Evolutionary conservation across 2,113 vertebrate genomes (phyloP).

Genomic region (Coracopsis vasa): DNA sequence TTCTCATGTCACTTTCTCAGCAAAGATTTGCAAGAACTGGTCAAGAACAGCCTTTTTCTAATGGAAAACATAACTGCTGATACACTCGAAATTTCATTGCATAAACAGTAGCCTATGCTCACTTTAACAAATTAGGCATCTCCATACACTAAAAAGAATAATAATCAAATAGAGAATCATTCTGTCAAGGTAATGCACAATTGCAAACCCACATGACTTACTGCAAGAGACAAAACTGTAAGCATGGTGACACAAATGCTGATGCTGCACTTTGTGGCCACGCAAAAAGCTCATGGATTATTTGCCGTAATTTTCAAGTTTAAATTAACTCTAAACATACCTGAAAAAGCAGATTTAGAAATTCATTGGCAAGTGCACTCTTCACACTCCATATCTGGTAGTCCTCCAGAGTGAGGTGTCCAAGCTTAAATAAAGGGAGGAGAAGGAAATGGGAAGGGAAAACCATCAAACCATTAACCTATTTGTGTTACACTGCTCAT

Average conservation of each 20-base stretch:
- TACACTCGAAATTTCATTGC: not conserved
- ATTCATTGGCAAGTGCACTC: conserved; percentile 95
- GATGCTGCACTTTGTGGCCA: not conserved
- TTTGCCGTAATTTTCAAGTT: not conserved
- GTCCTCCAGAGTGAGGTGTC: conserved; percentile 94
- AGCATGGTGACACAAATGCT: not conserved
- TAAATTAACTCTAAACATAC: conserved; percentile 65
- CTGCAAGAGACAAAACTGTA: not conserved
- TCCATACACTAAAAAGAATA: not conserved
- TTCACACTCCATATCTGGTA: conserved; percentile 99
- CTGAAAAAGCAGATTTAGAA: conserved; percentile 98
- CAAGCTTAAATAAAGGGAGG: conserved; percentile 74
- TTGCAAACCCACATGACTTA: not conserved
- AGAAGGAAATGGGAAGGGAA: not conserved
- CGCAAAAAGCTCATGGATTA: not conserved
- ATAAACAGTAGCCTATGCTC: not conserved
- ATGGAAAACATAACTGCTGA: not conserved
- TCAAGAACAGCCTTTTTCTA: not conserved
- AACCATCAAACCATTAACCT: not conserved
- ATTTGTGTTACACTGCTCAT: not conserved
- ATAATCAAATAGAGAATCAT: not conserved
- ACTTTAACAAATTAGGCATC: not conserved
- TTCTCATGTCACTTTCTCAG: not conserved
- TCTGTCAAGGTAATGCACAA: not conserved
- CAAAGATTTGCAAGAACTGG: not conserved